phyloP scores from a whole-genome alignment of 2,113 vertebrate genomes.

The Malurus elegans region DNA sequence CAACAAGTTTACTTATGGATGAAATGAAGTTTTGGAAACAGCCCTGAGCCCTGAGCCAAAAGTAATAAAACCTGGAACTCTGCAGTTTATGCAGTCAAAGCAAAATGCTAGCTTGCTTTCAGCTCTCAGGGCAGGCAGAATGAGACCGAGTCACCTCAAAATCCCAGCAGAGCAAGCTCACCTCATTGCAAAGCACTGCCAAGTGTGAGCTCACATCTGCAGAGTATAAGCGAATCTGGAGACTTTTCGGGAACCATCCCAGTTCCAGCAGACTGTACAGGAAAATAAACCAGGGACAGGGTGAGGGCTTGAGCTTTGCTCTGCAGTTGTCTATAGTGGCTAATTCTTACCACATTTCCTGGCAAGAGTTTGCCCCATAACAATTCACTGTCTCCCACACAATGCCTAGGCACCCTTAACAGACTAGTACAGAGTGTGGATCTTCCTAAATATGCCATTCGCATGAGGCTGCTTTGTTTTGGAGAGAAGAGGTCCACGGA shows the following conservation, averaged over 20 bases:
- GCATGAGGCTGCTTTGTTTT: background rate
- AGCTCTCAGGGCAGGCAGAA: background rate
- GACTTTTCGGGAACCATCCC: background rate
- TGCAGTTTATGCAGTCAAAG: background rate
- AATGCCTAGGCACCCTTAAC: background rate
- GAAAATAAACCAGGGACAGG: background rate
- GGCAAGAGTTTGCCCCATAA: background rate
- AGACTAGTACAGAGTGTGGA: background rate
- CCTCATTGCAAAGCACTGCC: background rate
- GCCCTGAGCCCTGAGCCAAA: background rate
- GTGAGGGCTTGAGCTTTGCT: background rate
- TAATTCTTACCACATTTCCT: background rate
- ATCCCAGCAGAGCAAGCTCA: background rate
- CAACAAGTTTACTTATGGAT: background rate
- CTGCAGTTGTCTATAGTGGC: fast-evolving
- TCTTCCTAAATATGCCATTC: background rate
- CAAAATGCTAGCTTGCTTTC: background rate
- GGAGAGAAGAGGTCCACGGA: background rate
- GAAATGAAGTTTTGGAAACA: background rate
- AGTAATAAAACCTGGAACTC: background rate
- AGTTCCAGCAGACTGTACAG: background rate
- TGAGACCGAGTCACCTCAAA: background rate
- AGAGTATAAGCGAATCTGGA: background rate
- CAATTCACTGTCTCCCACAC: background rate
- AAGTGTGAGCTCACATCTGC: background rate